phyloP scores from a whole-genome alignment of 2,113 vertebrate genomes.

The Pseudolaguvia tuberculata region DNA sequence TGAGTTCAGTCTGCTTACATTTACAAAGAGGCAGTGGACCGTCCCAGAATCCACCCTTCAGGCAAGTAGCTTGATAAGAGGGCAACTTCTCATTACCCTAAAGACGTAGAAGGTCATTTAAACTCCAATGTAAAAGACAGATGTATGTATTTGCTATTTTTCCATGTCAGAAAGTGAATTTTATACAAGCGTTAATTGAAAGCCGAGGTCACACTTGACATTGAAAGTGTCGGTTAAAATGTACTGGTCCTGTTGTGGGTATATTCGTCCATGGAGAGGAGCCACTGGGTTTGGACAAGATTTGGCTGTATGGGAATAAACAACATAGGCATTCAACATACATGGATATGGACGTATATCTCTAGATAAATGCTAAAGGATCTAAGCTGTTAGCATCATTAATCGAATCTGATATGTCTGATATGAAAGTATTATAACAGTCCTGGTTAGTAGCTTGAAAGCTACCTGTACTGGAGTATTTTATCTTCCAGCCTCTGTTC shows the following conservation, averaged over 20 bases:
- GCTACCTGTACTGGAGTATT: slow-evolving; percentile 64
- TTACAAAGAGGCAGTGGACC: slow-evolving; percentile 53
- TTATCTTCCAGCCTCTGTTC: slow-evolving; percentile 76
- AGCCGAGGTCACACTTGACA: slow-evolving; percentile 42
- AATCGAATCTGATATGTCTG: too few species aligned
- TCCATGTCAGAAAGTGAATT: slow-evolving; percentile 23
- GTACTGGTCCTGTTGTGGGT: slow-evolving; percentile 51
- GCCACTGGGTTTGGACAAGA: slow-evolving; percentile 61
- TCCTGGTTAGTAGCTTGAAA: slow-evolving; percentile 8
- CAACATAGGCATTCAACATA: background rate
- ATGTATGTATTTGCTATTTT: background rate
- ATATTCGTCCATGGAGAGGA: slow-evolving; percentile 61
- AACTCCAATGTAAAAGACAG: background rate
- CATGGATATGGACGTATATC: slow-evolving; percentile 2
- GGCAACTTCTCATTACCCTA: slow-evolving; percentile 44
- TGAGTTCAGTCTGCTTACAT: slow-evolving; percentile 50
- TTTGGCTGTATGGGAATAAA: slow-evolving; percentile 41
- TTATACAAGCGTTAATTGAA: slow-evolving; percentile 45
- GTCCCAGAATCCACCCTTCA: slow-evolving; percentile 62
- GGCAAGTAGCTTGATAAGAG: slow-evolving; percentile 55
- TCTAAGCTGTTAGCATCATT: background rate
- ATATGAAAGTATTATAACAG: background rate
- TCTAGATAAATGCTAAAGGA: background rate
- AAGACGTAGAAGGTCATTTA: slow-evolving; percentile 24
- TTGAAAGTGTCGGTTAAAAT: slow-evolving; percentile 43